Percentiles rank a stretch among this genome's conserved stretches.
These are phyloP conservation scores for Pteria penguin DNA, from an alignment of 2,888 invertebrate genomes.

Conservation along the genomic window DNA sequence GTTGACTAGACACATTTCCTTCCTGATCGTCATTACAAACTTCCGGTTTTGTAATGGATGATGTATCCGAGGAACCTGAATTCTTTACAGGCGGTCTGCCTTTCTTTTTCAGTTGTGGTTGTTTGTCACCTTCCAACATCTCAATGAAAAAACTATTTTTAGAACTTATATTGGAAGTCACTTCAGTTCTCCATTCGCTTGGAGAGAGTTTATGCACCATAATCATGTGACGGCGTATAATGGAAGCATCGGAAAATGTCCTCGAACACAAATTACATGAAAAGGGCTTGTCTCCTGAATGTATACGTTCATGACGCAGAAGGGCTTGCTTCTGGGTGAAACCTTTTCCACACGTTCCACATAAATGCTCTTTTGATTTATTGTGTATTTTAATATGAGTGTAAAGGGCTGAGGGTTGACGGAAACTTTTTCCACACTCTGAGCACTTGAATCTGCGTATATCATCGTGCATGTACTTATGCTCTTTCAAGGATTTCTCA, in stretches of 20 bases:
- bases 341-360: conserved; percentile 79
- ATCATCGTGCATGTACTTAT: conserved; percentile 76
- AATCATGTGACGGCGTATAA: conserved; percentile 70
- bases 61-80: not conserved
- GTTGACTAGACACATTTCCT: not conserved
- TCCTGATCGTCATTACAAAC: not conserved
- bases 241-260: conserved; percentile 75
- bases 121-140: conserved; percentile 17
- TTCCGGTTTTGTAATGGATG: not conserved
- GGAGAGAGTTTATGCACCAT: conserved; percentile 66
- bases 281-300: conserved; percentile 79
- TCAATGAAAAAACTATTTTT: conserved; percentile 28
- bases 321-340: conserved; percentile 80
- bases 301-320: conserved; percentile 80
- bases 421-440: conserved; percentile 77
- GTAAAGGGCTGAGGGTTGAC: conserved; percentile 78
- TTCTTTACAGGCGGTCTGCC: conserved; percentile 1
- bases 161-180: conserved; percentile 24
- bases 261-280: conserved; percentile 78
- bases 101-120: conserved; percentile 16
- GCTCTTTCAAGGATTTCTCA: conserved; percentile 71
- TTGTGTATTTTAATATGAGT: conserved; percentile 80
- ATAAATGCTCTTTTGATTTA: conserved; percentile 78
- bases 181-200: conserved; percentile 66
- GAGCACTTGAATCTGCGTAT: conserved; percentile 77